Conservation (phyloP, 2,113 vertebrate species). For the Melanerpes formicivorus region DNA sequence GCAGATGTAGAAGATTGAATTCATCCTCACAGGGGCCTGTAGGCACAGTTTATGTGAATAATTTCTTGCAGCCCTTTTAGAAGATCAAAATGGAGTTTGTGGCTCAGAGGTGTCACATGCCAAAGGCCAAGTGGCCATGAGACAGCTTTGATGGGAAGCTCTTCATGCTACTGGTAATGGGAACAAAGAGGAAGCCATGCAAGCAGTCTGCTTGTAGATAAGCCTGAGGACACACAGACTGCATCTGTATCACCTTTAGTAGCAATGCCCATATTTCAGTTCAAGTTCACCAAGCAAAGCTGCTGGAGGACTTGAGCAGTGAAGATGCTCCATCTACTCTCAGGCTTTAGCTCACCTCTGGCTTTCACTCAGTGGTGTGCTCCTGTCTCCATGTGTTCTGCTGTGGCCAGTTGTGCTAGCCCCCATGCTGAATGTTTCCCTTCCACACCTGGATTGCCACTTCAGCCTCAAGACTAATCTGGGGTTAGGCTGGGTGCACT, state of each 20-base stretch:
- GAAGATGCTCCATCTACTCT: neutral
- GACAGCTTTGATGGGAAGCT: constrained; percentile 2
- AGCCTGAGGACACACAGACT: neutral
- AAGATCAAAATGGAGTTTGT: neutral
- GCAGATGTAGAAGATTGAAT: neutral
- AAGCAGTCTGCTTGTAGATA: neutral
- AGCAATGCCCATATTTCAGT: constrained; percentile 8
- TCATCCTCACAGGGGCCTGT: neutral
- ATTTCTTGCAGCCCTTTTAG: neutral
- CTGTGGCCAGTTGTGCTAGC: accelerated
- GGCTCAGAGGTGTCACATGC: neutral
- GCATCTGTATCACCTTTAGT: neutral
- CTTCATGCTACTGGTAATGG: neutral
- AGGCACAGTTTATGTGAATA: neutral
- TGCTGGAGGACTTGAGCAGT: neutral
- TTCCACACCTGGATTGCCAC: neutral
- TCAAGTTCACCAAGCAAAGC: neutral
- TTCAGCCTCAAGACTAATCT: neutral
- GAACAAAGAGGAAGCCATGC: neutral
- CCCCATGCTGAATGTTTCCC: neutral
- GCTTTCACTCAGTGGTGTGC: neutral
- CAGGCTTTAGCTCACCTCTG: neutral
- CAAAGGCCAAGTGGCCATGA: neutral
- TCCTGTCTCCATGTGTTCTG: neutral
- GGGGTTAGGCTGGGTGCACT: neutral